Evolutionary conservation across 2,113 vertebrate species (phyloP), one percentile per base, ranked within the genome.

Genomic region (Datnioides undecimradiatus): DNA sequence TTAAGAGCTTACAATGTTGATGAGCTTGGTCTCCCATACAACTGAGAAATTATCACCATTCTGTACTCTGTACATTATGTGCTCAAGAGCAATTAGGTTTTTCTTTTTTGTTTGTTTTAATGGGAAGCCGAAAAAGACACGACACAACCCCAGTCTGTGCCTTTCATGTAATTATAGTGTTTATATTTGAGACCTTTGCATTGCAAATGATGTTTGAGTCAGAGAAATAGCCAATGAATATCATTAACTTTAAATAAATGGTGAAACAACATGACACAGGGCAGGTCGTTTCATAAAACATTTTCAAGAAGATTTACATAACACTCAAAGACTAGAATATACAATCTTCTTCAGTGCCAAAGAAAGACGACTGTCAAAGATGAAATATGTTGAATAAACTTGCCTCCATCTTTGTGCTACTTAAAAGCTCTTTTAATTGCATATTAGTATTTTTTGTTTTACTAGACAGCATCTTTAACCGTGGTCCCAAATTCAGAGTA

Each of bases 211-310:
- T 33, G 17, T 27, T 27, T 36, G n/a, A 64, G 8, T 25, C 64
- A 16, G 14, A 59, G 29, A 67, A 77, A n/a, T 34, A 62, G 73
- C 8, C 45, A 29, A 55, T 25, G 40, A 79, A 81, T 83, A 27
- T 48, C 31, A 70, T 33, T 57, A 23, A 46, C 68, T 48, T 49
- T 19, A 48, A 55, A 72, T 54, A 46, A 60, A 52, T 69, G 51
- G n/a, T 31, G 4, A 51, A n/a, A 48, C 8, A 23, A 33, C 25
- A 38, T 5, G 41, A 52, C 34, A 55, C 43, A 43, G 13, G 11
- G 49, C 55, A 36, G 70, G 52, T 21, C 52, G 36, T 76, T 73
- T 33, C 27, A 31, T 7, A 33, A 59, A 80, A 41, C 7, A 3
- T 54, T 4, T 62, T 41, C 2, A 27, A 46, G 8, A 72, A 58